These are phyloP conservation scores for Rhyacichthys aspro DNA, from an alignment of 2,797 vertebrate species.

Conservation along the genomic window DNA sequence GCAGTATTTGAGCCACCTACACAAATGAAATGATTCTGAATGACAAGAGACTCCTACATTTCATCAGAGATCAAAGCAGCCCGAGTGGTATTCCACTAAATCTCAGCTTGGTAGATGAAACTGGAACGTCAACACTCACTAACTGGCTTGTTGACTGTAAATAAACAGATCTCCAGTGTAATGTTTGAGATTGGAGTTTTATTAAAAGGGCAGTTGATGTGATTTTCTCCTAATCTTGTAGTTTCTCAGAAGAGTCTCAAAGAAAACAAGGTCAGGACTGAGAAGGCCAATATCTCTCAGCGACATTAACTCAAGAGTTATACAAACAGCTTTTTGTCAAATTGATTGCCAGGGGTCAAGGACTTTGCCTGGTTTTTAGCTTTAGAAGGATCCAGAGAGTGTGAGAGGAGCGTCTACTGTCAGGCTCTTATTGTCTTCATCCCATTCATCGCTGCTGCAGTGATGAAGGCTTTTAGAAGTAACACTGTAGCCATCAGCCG, in stretches of 20 bases:
- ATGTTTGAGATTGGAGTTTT: not conserved
- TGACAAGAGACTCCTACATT: constrained; percentile 4
- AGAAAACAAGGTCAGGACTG: constrained; percentile 14
- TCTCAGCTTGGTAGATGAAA: not conserved
- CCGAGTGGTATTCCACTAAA: not conserved
- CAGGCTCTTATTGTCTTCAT: constrained; percentile 1
- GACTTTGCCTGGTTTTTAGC: not conserved
- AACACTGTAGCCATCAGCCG: constrained; percentile 2
- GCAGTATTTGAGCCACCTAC: constrained; percentile 21
- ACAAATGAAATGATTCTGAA: not conserved
- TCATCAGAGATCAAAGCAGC: not conserved
- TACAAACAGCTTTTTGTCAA: not conserved
- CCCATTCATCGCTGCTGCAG: constrained; percentile 12
- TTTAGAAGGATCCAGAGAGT: not conserved
- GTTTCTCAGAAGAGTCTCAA: constrained; percentile 6
- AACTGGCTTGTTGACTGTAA: constrained; percentile 19
- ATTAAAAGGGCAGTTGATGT: constrained; percentile 17
- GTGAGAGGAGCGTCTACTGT: not conserved
- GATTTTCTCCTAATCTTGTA: constrained; percentile 4
- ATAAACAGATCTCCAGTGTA: constrained; percentile 22
- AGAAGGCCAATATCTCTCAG: constrained; percentile 9
- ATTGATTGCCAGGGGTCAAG: constrained; percentile 1
- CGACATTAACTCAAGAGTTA: not conserved
- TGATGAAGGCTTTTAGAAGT: constrained; percentile 10
- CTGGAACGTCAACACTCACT: constrained; percentile 3